Base-by-base conservation (phyloP, 2,888 invertebrate genomes). In the Yponomeuta sedellus region DNA sequence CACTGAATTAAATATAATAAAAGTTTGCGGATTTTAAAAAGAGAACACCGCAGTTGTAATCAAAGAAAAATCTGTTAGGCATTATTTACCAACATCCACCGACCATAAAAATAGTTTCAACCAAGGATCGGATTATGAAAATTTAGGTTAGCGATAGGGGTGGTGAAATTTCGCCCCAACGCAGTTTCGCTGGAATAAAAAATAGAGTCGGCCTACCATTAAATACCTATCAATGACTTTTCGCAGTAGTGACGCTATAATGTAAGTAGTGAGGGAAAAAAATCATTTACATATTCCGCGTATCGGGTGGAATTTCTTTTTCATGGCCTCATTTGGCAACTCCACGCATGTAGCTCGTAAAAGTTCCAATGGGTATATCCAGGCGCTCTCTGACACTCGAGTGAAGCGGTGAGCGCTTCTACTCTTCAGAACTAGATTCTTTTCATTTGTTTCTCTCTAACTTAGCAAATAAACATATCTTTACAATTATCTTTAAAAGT, bases 311-410 rank as follows among this genome's bases (percentile, higher is more conserved):
- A 73, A 83, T 82, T 77, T 78, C 79, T 75, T 81, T 83, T 85
- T 82, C 84, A 83, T 83, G 80, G 77, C 74, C 75, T 78, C 78
- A 83, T 85, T 86, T 85, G 85, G 84, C 82, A 83, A 75, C 78
- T 77, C 77, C 74, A 70, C 75, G 77, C 74, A 73, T 73, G 74
- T 70, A 70, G 64, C 58, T 79, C 80, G 80, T 82, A 80, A 81
- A 81, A 78, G 71, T 72, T 73, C 70, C 77, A 78, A 52, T 52
- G 44, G 44, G 16, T 52, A 16, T 52, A 52, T 52, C 44, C 44
- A 52, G 44, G 44, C 12, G 3, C 44, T 52, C 1, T 34, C 16
- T 3, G 16, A 52, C 44, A 52, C 44, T 52, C 44, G 0, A 34
- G 34, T 34, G 16, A 16, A 52, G 1, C 44, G 12, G 16, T 52